Percentiles rank a stretch among this genome's conserved stretches.
Evolutionary conservation across 2,888 invertebrate genomes (phyloP).

Genomic region (Sipha maydis): DNA sequence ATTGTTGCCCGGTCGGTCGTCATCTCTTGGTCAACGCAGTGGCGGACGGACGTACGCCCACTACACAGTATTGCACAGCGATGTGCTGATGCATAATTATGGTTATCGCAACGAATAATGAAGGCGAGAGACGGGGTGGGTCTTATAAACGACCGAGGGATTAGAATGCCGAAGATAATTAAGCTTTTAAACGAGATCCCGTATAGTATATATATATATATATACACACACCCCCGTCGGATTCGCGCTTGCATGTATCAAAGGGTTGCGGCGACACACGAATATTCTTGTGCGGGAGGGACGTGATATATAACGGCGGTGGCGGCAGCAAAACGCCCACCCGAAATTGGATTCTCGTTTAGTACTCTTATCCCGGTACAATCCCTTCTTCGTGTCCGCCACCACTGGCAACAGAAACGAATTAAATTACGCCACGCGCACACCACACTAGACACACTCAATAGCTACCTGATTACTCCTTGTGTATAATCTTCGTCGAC

Average conservation of each 20-base stretch:
- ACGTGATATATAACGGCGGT: slow-evolving; percentile 14
- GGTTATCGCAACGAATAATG: not conserved
- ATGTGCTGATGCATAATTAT: not conserved
- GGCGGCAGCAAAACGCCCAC: slow-evolving; percentile 27
- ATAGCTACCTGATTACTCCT: slow-evolving; percentile 45
- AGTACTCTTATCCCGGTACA: not conserved
- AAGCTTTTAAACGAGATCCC: slow-evolving; percentile 2
- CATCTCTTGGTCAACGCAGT: too few relatives aligned
- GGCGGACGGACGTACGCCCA: too few relatives aligned
- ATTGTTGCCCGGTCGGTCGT: too few relatives aligned
- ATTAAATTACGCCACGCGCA: slow-evolving; percentile 27
- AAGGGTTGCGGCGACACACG: slow-evolving; percentile 38
- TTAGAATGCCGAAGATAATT: slow-evolving; percentile 24
- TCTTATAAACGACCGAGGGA: not conserved
- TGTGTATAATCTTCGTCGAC: slow-evolving; percentile 5
- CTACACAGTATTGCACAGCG: not conserved
- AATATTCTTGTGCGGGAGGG: not conserved
- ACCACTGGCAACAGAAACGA: slow-evolving; percentile 8
- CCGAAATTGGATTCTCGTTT: slow-evolving; percentile 56
- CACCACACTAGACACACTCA: not conserved
- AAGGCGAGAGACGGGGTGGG: not conserved
- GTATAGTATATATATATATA: too few relatives aligned
- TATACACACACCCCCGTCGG: not conserved
- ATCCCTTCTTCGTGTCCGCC: not conserved
- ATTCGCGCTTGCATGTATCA: not conserved